Percentiles rank a stretch among this genome's conserved stretches.
Conservation (phyloP, 2,888 invertebrate species). For the Polietes domitor region DNA sequence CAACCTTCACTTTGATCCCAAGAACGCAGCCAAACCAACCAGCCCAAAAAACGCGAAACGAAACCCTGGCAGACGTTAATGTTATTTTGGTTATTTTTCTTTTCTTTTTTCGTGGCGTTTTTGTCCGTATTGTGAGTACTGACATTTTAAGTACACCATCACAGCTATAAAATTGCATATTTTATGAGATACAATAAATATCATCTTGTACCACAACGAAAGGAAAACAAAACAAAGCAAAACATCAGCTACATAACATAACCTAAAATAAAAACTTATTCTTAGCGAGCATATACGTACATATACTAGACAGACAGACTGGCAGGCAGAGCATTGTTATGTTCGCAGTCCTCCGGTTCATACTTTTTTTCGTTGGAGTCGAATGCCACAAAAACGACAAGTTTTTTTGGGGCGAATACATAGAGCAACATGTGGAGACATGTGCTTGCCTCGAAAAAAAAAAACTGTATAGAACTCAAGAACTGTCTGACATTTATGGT, state of each 20-base stretch:
- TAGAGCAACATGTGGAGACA: slow-evolving; percentile 35
- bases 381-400: background rate
- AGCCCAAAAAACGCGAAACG: background rate
- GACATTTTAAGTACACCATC: slow-evolving; percentile 73
- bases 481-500: slow-evolving; percentile 60
- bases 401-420: background rate
- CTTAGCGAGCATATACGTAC: background rate
- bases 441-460: background rate
- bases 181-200: slow-evolving; percentile 71
- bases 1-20: background rate
- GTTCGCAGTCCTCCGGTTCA: slow-evolving; percentile 31
- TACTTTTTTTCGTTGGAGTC: slow-evolving; percentile 11
- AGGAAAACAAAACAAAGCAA: background rate
- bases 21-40: background rate
- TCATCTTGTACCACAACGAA: slow-evolving; percentile 37
- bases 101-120: slow-evolving; percentile 10
- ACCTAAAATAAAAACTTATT: slow-evolving; percentile 11
- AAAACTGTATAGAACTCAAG: slow-evolving; percentile 35
- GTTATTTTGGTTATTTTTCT: slow-evolving; percentile 51
- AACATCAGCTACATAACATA: slow-evolving; percentile 1
- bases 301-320: background rate
- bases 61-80: slow-evolving; percentile 15
- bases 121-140: slow-evolving; percentile 18
- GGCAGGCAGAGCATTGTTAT: slow-evolving; percentile 18
- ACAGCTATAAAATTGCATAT: slow-evolving; percentile 72